Percentiles rank a stretch among this genome's conserved stretches.
These are phyloP conservation scores for Hylomyscus alleni DNA, from an alignment of 2,797 vertebrate genomes.

Conservation along the genomic window DNA sequence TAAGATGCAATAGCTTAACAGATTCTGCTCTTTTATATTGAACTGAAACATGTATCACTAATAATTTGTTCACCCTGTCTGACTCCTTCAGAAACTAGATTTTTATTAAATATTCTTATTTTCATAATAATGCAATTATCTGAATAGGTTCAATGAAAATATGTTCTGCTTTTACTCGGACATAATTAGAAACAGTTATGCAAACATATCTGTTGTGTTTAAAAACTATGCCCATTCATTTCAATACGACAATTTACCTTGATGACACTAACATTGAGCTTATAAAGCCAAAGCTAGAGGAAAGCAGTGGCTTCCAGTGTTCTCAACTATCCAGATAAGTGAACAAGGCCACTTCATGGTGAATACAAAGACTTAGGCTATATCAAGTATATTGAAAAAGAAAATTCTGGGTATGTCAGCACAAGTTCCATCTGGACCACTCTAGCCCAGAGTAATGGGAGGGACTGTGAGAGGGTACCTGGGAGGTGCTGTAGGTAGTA, in stretches of 20 bases:
- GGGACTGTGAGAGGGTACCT: neutral
- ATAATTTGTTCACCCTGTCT: neutral
- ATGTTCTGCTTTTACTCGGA: conserved; percentile 1
- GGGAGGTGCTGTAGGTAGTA: neutral
- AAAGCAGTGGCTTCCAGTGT: neutral
- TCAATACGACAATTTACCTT: conserved; percentile 10
- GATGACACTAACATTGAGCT: neutral
- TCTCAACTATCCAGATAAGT: neutral
- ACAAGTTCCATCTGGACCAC: too few relatives aligned
- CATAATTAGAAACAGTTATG: conserved; percentile 47
- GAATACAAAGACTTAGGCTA: neutral
- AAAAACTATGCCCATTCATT: conserved; percentile 44
- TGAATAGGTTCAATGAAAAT: neutral
- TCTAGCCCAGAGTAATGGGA: neutral
- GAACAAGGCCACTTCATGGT: neutral
- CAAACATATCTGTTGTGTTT: neutral
- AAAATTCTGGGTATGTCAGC: neutral
- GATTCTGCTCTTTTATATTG: neutral
- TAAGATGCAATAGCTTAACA: neutral
- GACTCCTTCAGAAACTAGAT: neutral
- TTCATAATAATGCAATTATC: neutral
- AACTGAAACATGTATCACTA: neutral
- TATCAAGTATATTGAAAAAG: conserved; percentile 3
- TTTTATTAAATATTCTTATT: neutral
- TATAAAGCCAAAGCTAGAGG: conserved; percentile 35